Percentiles rank a stretch among this genome's conserved stretches.
These are phyloP conservation scores for Leptinotarsa undecemlineata DNA, from an alignment of 1,140 invertebrate genomes.

Conservation along the genomic window DNA sequence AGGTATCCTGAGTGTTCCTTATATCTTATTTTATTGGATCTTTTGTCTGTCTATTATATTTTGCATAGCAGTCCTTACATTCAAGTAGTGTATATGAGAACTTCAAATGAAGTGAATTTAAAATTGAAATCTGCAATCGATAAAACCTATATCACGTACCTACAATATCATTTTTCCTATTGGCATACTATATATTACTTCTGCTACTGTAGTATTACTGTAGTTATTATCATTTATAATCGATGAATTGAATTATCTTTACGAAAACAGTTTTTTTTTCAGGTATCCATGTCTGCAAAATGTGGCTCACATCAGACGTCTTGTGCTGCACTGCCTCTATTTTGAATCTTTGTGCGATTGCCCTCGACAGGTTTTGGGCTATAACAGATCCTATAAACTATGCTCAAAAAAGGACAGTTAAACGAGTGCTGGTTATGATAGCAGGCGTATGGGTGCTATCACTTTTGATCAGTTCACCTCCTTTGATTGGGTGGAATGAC, in stretches of 20 bases:
- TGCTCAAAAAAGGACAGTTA: constrained; percentile 91
- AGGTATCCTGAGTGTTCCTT: too few relatives aligned
- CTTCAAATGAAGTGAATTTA: too few relatives aligned
- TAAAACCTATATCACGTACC: too few relatives aligned
- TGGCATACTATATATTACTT: neutral
- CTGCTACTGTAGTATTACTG: neutral
- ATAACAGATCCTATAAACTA: constrained; percentile 98
- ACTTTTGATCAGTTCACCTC: constrained; percentile 91
- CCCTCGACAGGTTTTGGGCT: constrained; percentile 93
- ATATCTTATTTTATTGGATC: too few relatives aligned
- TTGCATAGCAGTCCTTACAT: too few relatives aligned
- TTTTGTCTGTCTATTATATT: too few relatives aligned
- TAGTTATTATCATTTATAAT: too few relatives aligned
- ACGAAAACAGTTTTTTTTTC: neutral
- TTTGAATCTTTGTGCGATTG: constrained; percentile 93
- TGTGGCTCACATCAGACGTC: constrained; percentile 96
- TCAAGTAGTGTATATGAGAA: too few relatives aligned
- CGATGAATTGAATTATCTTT: too few relatives aligned
- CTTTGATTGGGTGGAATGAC: constrained; percentile 95
- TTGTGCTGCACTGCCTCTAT: constrained; percentile 97
- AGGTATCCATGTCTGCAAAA: constrained; percentile 85
- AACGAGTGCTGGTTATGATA: constrained; percentile 88
- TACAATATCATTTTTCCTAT: neutral
- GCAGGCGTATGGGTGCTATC: constrained; percentile 90
- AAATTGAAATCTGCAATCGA: too few relatives aligned